phyloP scores from a whole-genome alignment of 2,888 invertebrate genomes.

The Calliphora vomitoria region DNA sequence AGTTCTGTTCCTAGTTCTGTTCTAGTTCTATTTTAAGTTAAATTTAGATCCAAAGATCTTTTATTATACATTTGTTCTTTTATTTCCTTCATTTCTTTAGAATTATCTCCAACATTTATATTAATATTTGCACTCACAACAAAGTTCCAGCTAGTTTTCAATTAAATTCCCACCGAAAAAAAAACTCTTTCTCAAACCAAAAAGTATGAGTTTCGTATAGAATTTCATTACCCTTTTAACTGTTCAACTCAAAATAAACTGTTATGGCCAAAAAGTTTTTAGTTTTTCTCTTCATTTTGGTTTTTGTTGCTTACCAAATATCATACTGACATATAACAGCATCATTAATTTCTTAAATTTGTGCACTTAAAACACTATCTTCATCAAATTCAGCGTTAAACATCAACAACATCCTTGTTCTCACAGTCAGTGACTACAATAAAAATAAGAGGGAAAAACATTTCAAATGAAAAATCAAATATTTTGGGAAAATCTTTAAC shows the following conservation, averaged over 20 bases:
- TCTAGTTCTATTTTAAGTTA: no score
- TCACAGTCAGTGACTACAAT: conserved; percentile 1
- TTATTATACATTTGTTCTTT: no score
- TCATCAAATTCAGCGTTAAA: conserved; percentile 58
- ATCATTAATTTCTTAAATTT: conserved; percentile 67
- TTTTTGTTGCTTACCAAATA: background rate
- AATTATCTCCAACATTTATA: conserved; percentile 1
- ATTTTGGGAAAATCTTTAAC: conserved; percentile 32
- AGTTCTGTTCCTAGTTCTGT: no score
- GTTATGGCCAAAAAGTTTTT: conserved; percentile 35
- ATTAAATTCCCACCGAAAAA: conserved; percentile 38
- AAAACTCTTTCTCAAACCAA: background rate
- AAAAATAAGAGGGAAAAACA: conserved; percentile 4
- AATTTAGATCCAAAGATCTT: no score
- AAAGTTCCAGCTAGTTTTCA: conserved; percentile 18
- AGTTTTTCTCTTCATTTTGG: background rate
- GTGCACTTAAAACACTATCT: conserved; percentile 58
- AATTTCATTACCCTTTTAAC: conserved; percentile 32
- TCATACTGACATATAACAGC: conserved; percentile 62
- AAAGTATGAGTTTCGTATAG: background rate
- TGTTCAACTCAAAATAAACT: conserved; percentile 35
- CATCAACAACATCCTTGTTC: conserved; percentile 39
- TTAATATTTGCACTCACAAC: background rate
- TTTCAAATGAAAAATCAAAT: conserved; percentile 37
- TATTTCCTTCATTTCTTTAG: no score